A percentile compares a stretch with the other conserved stretches of the same genome.
Evolutionary conservation across 2,797 vertebrate species (phyloP).

Genomic region (Mormyrops attenuatus): DNA sequence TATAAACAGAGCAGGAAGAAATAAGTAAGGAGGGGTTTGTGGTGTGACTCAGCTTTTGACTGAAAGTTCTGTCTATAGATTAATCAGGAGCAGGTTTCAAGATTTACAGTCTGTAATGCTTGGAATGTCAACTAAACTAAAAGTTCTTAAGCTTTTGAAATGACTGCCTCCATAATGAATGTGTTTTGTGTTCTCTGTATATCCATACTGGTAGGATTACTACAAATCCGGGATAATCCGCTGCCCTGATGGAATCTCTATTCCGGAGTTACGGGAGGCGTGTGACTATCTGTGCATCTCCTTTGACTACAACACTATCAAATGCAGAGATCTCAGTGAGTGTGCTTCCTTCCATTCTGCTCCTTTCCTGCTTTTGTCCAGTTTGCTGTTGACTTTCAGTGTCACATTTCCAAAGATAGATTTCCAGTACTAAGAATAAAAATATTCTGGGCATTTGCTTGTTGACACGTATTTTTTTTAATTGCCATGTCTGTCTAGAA

Average conservation of each 20-base stretch:
- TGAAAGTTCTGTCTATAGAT: neutral
- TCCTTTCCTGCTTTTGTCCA: neutral
- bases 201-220: slow-evolving; percentile 81
- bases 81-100: neutral
- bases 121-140: neutral
- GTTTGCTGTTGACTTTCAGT: neutral
- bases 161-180: slow-evolving; percentile 23
- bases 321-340: slow-evolving; percentile 99
- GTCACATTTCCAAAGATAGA: neutral
- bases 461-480: neutral
- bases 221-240: slow-evolving; percentile 98
- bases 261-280: slow-evolving; percentile 94
- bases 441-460: slow-evolving; percentile 4
- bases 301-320: slow-evolving; percentile 98
- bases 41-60: neutral
- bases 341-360: slow-evolving; percentile 40
- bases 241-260: slow-evolving; percentile 97
- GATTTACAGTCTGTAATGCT: neutral
- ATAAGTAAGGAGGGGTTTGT: neutral
- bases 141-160: neutral
- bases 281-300: slow-evolving; percentile 99
- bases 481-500: neutral
- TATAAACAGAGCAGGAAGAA: neutral
- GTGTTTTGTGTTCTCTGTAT: slow-evolving; percentile 24
- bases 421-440: neutral